Evolutionary conservation across 2,888 invertebrate species (phyloP), one percentile per base, ranked within the genome.

Genomic region (Melieria crassipennis): DNA sequence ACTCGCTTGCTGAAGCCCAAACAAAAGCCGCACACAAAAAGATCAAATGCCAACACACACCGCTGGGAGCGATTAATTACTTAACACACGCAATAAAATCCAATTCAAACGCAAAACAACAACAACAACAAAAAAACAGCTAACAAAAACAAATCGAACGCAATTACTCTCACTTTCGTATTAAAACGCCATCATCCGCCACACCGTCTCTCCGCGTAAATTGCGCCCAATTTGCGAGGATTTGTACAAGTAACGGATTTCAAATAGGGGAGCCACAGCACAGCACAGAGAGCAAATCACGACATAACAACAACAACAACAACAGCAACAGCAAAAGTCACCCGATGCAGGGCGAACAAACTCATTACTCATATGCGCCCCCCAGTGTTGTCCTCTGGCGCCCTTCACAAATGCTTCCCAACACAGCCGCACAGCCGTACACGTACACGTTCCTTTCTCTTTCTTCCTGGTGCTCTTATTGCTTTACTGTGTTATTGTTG

Each of bases 11-110:
- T 30, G 1, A 2, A 30, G 30, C 30, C 30, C 30, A 30, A 30
- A 16, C 16, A 16, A 30, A 30, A 30, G 30, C 2, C 30, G 30
- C 30, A 30, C 30, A 30, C 30, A 30, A 30, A 30, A 30, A 30
- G 30, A 1, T 30, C 30, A 30, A 30, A 30, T 30, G 30, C 30
- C 30, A 30, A 30, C 63, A 55, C 43, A 13, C 77, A 74, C 82
- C 82, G 77, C 79, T 83, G 83, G 82, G 82, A 75, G 77, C 81
- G 73, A 83, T 82, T 82, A 83, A 83, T 82, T 82, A 81, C 79
- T 78, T 76, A 65, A 66, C 78, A 79, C 79, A 79, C 69, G 73
- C 75, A 78, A 78, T 74, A 77, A 74, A 74, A 75, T 75, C 73
- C 63, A 64, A 67, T 67, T 67, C 57, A 67, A 48, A 43, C 47